These are phyloP conservation scores for Sipha flava DNA, from an alignment of 1,140 invertebrate genomes.

Conservation along the genomic window DNA sequence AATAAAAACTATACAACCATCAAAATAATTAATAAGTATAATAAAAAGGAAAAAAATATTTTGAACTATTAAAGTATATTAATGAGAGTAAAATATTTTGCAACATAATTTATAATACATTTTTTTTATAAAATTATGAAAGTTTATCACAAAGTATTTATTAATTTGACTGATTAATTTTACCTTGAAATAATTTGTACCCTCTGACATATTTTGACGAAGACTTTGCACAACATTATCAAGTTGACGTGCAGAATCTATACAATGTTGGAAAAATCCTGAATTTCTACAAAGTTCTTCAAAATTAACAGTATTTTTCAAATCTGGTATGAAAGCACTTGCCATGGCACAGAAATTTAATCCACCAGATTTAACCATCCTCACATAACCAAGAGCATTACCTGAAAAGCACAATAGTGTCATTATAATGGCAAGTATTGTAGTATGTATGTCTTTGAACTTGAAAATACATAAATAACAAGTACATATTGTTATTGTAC, in stretches of 20 bases:
- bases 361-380: slow-evolving; percentile 87
- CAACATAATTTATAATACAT: neutral
- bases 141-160: neutral
- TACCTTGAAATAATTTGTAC: slow-evolving; percentile 86
- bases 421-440: no score
- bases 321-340: slow-evolving; percentile 78
- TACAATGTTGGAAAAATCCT: slow-evolving; percentile 51
- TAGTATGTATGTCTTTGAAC: neutral
- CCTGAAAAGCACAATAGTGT: slow-evolving; percentile 46
- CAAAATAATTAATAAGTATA: no score
- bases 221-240: slow-evolving; percentile 70
- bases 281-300: slow-evolving; percentile 50
- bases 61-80: no score
- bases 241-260: slow-evolving; percentile 60
- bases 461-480: neutral
- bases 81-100: no score
- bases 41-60: no score
- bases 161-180: neutral
- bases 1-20: no score
- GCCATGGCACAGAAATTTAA: slow-evolving; percentile 85
- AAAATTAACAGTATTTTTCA: slow-evolving; percentile 62
- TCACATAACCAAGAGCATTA: slow-evolving; percentile 92
- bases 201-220: slow-evolving; percentile 79
- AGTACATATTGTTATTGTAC: no score
- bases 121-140: neutral